These are phyloP conservation scores for Loriculus beryllinus DNA, from an alignment of 2,797 vertebrate species.

Conservation along the genomic window DNA sequence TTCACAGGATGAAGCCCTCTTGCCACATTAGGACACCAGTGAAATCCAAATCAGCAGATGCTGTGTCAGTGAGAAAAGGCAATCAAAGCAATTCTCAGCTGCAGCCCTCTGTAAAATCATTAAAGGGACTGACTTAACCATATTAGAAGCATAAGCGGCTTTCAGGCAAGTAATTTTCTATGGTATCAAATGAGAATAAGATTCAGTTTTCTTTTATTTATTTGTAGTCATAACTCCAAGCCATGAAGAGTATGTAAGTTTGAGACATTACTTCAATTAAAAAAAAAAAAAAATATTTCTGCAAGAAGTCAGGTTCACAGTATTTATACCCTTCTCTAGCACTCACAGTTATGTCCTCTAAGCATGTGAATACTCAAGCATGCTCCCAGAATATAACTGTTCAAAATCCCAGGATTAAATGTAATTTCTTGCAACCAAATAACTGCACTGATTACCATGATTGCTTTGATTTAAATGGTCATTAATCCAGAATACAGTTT, in stretches of 20 bases:
- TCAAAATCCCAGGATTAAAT: background rate
- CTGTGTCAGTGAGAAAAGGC: background rate
- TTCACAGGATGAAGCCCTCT: background rate
- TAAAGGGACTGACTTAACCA: background rate
- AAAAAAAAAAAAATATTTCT: background rate
- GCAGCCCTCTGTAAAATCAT: background rate
- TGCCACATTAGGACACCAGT: background rate
- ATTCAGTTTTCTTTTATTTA: background rate
- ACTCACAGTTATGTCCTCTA: background rate
- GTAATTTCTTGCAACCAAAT: background rate
- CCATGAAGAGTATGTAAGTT: background rate
- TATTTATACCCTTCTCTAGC: background rate
- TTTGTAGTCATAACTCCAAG: background rate
- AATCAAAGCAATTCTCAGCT: background rate
- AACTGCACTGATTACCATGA: background rate
- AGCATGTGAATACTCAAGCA: fast-evolving
- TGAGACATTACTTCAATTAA: background rate
- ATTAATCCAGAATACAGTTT: background rate
- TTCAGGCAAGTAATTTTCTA: background rate
- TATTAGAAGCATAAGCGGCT: fast-evolving
- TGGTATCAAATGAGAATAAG: background rate
- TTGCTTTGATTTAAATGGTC: background rate
- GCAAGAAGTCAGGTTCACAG: background rate
- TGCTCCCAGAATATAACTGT: background rate
- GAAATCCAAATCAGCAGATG: background rate